A percentile compares a stretch with the other conserved stretches of the same genome.
Evolutionary conservation across 2,113 vertebrate genomes (phyloP).

Genomic region (Uria lomvia): DNA sequence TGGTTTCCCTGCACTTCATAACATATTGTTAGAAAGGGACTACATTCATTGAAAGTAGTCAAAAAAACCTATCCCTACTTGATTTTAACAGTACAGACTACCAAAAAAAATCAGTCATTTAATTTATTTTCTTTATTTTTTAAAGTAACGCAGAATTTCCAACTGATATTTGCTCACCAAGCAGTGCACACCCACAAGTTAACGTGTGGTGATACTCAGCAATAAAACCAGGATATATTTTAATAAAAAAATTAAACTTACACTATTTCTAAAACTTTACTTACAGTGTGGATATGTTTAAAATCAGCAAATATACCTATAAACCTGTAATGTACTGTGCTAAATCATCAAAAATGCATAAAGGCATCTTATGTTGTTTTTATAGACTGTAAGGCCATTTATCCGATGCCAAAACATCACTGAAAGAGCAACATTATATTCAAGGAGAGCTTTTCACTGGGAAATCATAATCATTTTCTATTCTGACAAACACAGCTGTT

Average conservation of each 20-base stretch:
- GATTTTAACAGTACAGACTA: neutral
- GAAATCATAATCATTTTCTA: conserved; percentile 36
- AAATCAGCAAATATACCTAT: neutral
- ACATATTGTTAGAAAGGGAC: neutral
- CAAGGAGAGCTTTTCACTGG: conserved; percentile 24
- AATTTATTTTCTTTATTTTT: neutral
- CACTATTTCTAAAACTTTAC: neutral
- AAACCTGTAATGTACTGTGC: neutral
- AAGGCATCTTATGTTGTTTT: neutral
- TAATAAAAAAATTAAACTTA: neutral
- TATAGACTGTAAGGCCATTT: conserved; percentile 4
- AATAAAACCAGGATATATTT: neutral
- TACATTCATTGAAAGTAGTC: neutral
- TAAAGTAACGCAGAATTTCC: neutral
- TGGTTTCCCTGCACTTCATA: neutral
- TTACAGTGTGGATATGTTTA: neutral
- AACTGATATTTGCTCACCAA: neutral
- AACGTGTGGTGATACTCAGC: neutral
- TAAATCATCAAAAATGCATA: conserved; percentile 4
- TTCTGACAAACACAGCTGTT: conserved; percentile 36
- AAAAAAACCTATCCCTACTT: neutral
- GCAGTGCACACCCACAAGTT: neutral
- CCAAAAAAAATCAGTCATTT: neutral
- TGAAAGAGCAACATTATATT: conserved; percentile 18
- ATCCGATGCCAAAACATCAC: conserved; percentile 26